Evolutionary conservation across 2,113 vertebrate species (phyloP).

Genomic region (Myiagra hebetior): DNA sequence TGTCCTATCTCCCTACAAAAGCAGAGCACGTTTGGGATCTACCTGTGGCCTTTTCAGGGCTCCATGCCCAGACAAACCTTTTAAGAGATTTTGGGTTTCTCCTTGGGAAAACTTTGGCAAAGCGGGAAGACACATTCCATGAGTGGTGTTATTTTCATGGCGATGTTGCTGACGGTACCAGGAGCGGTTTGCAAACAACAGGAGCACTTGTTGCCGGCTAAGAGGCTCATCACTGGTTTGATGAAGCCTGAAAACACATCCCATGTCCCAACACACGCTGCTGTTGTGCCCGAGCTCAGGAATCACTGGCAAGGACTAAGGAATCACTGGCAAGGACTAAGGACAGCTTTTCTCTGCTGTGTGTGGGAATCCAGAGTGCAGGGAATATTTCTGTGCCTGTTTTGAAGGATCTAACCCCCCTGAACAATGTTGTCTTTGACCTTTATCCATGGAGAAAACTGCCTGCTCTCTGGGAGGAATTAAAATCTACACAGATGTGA

Average conservation of each 20-base stretch:
- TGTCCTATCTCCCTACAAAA: background rate
- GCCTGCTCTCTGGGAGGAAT: too few species aligned
- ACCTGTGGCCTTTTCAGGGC: background rate
- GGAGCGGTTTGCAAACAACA: background rate
- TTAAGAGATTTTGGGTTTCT: background rate
- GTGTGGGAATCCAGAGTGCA: too few species aligned
- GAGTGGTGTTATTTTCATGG: background rate
- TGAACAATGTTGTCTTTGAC: too few species aligned
- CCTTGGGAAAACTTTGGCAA: background rate
- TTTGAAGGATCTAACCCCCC: too few species aligned
- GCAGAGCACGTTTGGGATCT: background rate
- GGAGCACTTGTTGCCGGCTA: background rate
- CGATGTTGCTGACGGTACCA: background rate
- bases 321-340: background rate
- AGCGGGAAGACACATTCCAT: background rate
- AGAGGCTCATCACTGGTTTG: background rate
- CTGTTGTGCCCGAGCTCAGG: background rate
- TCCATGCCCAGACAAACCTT: background rate
- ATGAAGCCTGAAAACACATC: background rate
- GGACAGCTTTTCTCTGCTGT: background rate
- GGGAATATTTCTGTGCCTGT: too few species aligned
- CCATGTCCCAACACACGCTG: background rate
- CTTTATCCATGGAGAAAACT: too few species aligned
- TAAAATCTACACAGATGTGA: too few species aligned
- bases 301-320: background rate